Base-by-base conservation (phyloP, 2,113 vertebrate species). In the Elanus axillaris region DNA sequence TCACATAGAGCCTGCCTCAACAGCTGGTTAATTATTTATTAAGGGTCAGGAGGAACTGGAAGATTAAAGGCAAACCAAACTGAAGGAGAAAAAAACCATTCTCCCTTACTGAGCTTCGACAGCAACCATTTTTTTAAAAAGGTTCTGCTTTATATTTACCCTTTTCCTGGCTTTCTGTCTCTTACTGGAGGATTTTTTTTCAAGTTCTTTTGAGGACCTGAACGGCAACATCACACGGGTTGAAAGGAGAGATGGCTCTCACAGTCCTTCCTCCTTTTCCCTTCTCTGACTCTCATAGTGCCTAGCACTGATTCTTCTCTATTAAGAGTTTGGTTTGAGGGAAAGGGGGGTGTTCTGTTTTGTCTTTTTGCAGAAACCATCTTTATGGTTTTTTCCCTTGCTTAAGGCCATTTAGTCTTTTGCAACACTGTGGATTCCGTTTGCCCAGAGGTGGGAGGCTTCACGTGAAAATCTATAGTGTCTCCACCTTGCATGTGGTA, bases 21-120 rank as follows among this genome's bases (percentile, higher is more conserved):
- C 56, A 87, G 56, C 73, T 94, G 80, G 83, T 93, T 96, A 97
- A 95, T 97, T 95, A 94, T 95, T 93, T 95, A 96, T 86, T 94
- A 91, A 73, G 69, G 45, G 73, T 88, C 60, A 53, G 58, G 76
- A 94, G 68, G 53, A 92, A 78, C 1, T 87, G 56, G 62, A 94
- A 92, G 83, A 97, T 94, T 67, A 94, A 96, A 97, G 83, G 73
- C 64, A 94, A 94, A 91, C 27, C 55, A 88, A 94, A 94, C 52
- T 53, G 91, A 75, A 82, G 40, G 40, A 91, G 53, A 29, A 83
- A 84, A 97, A 83, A 88, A 45, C 0, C n/a, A 40, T 73, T 90
- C 34, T 88, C 52, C 15, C 29, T 66, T 53, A 82, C 15, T 21
- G 58, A 93, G 59, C 36, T 80, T 63, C 45, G 66, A 58, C 50